These are phyloP conservation scores for Heteronetta atricapilla DNA, from an alignment of 2,113 vertebrate genomes.

Conservation along the genomic window DNA sequence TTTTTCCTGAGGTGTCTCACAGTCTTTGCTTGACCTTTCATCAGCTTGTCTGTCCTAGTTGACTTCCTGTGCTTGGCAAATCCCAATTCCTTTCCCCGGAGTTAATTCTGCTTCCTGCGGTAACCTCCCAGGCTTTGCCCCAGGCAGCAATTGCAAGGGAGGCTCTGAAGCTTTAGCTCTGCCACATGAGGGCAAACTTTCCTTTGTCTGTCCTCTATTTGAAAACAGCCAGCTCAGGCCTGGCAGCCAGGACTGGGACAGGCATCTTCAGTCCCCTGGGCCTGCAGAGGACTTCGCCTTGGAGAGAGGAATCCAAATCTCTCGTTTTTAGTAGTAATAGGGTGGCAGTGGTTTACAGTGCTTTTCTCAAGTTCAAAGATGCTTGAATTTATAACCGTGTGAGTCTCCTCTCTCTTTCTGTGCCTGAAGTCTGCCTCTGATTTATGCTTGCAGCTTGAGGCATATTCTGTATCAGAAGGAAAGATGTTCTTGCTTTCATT, in stretches of 20 bases:
- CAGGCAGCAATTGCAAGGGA: not conserved
- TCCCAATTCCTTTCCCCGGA: not conserved
- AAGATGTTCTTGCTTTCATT: conserved; percentile 28
- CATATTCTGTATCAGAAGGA: conserved; percentile 24
- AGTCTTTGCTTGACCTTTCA: not conserved
- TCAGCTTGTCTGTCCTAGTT: not conserved
- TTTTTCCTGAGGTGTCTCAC: not conserved
- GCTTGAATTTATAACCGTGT: conserved; percentile 34
- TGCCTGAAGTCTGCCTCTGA: conserved; percentile 42
- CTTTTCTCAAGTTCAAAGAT: conserved; percentile 46
- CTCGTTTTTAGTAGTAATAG: conserved; percentile 5
- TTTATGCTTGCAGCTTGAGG: conserved; percentile 51
- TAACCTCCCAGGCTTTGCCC: not conserved
- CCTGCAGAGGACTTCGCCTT: not conserved
- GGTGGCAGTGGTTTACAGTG: not conserved
- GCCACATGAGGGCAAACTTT: not conserved
- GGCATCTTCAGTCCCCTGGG: rapidly evolving
- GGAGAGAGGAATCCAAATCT: not conserved
- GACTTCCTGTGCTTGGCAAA: not conserved
- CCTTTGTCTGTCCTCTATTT: not conserved
- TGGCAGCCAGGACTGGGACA: not conserved
- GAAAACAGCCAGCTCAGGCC: not conserved
- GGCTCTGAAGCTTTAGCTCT: not conserved
- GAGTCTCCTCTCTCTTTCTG: conserved; percentile 28
- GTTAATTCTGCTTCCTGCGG: not conserved